phyloP scores from a whole-genome alignment of 2,888 invertebrate genomes.

The Gymnocheta viridis region DNA sequence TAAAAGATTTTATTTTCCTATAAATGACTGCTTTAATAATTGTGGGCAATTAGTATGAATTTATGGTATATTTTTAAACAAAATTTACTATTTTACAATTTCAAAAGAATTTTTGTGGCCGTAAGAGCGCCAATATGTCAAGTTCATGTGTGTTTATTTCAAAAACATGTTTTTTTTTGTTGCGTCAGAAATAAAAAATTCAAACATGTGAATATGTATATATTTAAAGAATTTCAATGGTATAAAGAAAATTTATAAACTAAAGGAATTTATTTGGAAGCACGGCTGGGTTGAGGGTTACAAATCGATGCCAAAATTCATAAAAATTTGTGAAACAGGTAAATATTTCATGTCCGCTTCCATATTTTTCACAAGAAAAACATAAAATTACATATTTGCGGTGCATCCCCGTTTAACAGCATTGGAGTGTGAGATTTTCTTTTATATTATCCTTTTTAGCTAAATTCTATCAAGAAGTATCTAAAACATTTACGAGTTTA shows the following conservation, averaged over 20 bases:
- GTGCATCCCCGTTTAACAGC: too few species aligned
- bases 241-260: not conserved
- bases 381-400: too few species aligned
- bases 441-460: too few species aligned
- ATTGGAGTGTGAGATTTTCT: too few species aligned
- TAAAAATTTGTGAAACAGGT: not conserved
- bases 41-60: constrained; percentile 27
- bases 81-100: not conserved
- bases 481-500: too few species aligned
- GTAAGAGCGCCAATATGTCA: constrained; percentile 22
- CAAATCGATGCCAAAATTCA: not conserved
- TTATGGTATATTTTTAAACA: not conserved
- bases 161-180: not conserved
- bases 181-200: not conserved
- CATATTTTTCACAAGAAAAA: too few species aligned
- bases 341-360: too few species aligned
- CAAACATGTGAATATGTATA: not conserved
- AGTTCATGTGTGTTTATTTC: constrained; percentile 41
- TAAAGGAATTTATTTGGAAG: not conserved
- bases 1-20: not conserved
- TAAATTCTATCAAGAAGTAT: too few species aligned
- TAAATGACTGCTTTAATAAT: constrained; percentile 4
- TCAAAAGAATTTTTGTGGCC: constrained; percentile 7
- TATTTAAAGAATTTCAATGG: not conserved
- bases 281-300: too few species aligned